Conservation (phyloP, 2,113 vertebrate species). For the Piaya cayana region DNA sequence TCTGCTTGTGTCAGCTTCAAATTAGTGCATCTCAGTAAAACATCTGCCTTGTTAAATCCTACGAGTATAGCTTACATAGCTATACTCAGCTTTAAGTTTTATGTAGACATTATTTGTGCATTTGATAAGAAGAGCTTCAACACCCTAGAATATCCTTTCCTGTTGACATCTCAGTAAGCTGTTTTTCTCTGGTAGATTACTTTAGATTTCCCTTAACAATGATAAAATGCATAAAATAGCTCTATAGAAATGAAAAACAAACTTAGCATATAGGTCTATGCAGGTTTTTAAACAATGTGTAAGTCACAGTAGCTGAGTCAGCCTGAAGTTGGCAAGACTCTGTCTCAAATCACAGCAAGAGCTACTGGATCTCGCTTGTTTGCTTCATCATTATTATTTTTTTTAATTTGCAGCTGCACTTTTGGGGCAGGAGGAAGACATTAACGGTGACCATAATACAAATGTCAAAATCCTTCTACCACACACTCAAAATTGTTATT, state of each 20-base stretch:
- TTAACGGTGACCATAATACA: not conserved
- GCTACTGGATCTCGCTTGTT: not conserved
- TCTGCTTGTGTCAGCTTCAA: constrained; percentile 28
- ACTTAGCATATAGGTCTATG: not conserved
- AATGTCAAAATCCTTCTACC: not conserved
- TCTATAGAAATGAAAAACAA: not conserved
- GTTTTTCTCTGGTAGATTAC: not conserved
- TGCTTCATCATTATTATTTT: not conserved
- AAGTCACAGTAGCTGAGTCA: not conserved
- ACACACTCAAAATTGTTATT: not conserved
- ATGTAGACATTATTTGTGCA: constrained; percentile 11
- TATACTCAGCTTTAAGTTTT: not conserved
- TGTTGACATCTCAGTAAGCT: not conserved
- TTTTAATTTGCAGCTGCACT: not conserved
- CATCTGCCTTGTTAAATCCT: constrained; percentile 49
- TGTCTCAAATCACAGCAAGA: not conserved
- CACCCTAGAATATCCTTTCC: not conserved
- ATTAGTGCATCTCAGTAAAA: constrained; percentile 32
- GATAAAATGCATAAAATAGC: not conserved
- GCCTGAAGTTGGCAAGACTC: not conserved
- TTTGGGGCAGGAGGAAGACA: not conserved
- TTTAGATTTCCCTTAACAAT: constrained; percentile 13
- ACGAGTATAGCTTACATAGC: not conserved
- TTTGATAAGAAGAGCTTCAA: not conserved
- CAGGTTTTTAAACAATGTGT: not conserved